Conservation (phyloP, 1,140 invertebrate genomes). For the Littorina saxatilis region DNA sequence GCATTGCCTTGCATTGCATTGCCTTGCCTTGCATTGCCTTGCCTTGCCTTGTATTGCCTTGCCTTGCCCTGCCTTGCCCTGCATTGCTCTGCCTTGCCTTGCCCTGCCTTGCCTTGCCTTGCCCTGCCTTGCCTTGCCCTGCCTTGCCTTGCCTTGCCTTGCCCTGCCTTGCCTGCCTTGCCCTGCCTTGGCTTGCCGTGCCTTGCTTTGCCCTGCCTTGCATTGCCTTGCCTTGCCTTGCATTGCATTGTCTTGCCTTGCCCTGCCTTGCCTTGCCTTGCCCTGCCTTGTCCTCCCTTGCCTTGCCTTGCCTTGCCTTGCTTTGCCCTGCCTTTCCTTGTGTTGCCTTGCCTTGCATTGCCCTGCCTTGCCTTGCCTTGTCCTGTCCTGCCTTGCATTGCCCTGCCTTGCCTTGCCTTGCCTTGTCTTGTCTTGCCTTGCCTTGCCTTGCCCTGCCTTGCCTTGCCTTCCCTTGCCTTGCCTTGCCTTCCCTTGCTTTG, state of each 20-base stretch:
- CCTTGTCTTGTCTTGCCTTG: conserved; percentile 32
- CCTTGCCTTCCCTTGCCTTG: conserved; percentile 28
- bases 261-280: conserved; percentile 22
- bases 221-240: too few relatives aligned
- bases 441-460: conserved; percentile 25
- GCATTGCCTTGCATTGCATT: too few relatives aligned
- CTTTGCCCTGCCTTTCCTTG: too few relatives aligned
- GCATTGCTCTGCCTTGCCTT: conserved; percentile 16
- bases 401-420: conserved; percentile 23
- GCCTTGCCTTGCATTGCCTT: too few relatives aligned
- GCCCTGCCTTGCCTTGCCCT: conserved; percentile 11
- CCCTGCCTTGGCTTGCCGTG: too few relatives aligned
- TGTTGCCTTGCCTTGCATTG: too few relatives aligned
- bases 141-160: conserved; percentile 30
- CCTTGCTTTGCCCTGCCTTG: too few relatives aligned
- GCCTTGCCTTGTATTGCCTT: too few relatives aligned
- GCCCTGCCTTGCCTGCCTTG: conserved; percentile 23
- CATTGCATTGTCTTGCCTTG: too few relatives aligned
- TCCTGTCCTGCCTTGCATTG: too few relatives aligned
- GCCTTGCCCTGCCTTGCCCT: too few relatives aligned
- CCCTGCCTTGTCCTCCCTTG: conserved; percentile 17
- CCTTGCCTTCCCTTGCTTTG: conserved; percentile 30
- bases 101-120: not conserved
- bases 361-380: conserved; percentile 13
- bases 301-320: not conserved